Base-by-base conservation (phyloP, 1,140 invertebrate genomes). In the Drosophila ohnishii region DNA sequence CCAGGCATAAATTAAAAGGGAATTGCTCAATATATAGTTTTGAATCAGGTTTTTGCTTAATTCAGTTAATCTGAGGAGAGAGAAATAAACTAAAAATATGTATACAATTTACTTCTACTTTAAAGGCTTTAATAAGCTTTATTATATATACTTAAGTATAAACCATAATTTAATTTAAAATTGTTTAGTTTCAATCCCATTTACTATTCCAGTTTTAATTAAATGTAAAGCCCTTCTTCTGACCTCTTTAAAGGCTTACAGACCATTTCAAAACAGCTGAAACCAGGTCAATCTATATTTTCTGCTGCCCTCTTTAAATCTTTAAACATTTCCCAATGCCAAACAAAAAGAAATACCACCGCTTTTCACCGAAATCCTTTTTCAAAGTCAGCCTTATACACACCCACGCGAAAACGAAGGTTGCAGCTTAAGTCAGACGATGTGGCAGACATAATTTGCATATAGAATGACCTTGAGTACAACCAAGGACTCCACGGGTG, bases 391-490 rank as follows among this genome's bases (percentile, higher is more conserved):
- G 58, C 58, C 59, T 32, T 48, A 14, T 40, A 35, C 45, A 19
- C 48, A 35, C n/a, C 65, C 34, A 47, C n/a, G 35, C 25, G 34
- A 55, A 45, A n/a, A 16, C 30, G 39, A 74, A 56, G 51, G 72
- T 30, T 42, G 30, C 3, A 40, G 53, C 47, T 60, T 50, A 58
- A 71, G 40, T 67, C 64, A 75, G 42, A 76, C 53, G 40, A 71
- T 19, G 30, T 47, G 55, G 64, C 74, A 82, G 62, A 86, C 65
- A 70, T 39, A 45, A 71, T 85, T 80, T 75, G 61, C 69, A 82
- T 77, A 77, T 69, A 48, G 16, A 40, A 51, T 56, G 66, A 72
- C 84, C 84, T 80, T 84, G 80, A 28, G 51, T 5, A 37, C 28
- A 53, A 28, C 25, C 69, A 59, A 58, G 65, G 66, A 59, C 50